Conservation (phyloP, 2,888 invertebrate species). For the Sesamia inferens region DNA sequence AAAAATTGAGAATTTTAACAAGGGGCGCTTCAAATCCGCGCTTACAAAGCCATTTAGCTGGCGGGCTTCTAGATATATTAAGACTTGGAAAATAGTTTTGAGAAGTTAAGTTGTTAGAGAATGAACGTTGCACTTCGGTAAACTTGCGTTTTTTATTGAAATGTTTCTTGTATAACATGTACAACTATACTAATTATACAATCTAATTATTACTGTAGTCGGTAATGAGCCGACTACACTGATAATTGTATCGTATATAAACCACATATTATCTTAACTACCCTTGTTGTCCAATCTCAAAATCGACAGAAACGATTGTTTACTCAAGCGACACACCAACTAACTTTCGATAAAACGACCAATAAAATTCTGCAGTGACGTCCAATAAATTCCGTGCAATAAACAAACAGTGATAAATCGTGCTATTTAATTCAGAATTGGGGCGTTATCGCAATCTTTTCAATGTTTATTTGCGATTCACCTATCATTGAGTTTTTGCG, state of each 20-base stretch:
- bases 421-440: constrained; percentile 52
- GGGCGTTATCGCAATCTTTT: constrained; percentile 60
- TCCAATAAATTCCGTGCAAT: constrained; percentile 53
- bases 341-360: constrained; percentile 36
- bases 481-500: constrained; percentile 62
- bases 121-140: neutral
- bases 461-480: constrained; percentile 65
- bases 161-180: constrained; percentile 4
- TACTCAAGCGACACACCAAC: constrained; percentile 43
- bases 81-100: constrained; percentile 34
- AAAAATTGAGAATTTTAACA: constrained; percentile 65
- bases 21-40: constrained; percentile 50
- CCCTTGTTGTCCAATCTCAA: constrained; percentile 39
- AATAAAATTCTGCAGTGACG: constrained; percentile 49
- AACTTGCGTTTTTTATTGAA: constrained; percentile 8
- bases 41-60: constrained; percentile 45
- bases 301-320: constrained; percentile 59
- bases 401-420: constrained; percentile 57
- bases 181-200: constrained; percentile 7
- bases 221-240: constrained; percentile 20
- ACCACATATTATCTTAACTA: constrained; percentile 43
- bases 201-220: too few species aligned
- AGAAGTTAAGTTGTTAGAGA: constrained; percentile 23
- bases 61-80: constrained; percentile 42
- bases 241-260: constrained; percentile 42